Conservation (phyloP, 2,113 vertebrate species). For the Lynx canadensis region DNA sequence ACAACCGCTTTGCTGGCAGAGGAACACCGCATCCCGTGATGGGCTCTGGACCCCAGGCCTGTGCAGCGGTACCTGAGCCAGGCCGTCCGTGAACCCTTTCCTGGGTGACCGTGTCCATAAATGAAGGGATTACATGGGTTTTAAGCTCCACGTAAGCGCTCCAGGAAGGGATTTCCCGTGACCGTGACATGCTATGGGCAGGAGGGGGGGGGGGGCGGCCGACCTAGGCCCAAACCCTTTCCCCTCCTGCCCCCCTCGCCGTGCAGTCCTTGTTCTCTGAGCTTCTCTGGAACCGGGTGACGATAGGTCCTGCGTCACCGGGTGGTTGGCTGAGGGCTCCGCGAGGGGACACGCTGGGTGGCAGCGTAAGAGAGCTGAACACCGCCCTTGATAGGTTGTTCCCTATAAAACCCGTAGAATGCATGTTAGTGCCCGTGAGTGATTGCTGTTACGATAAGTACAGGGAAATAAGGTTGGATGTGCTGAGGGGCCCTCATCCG, state of each 20-base stretch:
- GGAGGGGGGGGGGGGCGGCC: neutral
- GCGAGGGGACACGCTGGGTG: neutral
- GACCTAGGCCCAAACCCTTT: neutral
- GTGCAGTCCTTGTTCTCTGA: neutral
- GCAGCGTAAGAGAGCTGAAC: neutral
- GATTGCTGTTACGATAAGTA: neutral
- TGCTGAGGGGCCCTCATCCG: neutral
- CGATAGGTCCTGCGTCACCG: rapidly evolving
- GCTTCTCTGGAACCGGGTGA: neutral
- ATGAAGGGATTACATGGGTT: neutral
- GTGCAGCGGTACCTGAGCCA: neutral
- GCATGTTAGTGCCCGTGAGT: neutral
- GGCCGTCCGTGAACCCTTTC: neutral
- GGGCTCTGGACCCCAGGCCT: neutral
- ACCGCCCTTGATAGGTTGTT: neutral
- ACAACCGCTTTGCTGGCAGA: neutral
- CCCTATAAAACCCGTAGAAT: neutral
- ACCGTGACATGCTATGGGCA: neutral
- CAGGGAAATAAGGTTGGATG: neutral
- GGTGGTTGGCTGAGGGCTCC: neutral
- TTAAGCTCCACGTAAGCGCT: conserved; percentile 14
- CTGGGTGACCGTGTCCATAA: neutral
- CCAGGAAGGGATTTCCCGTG: neutral
- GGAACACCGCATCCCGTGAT: neutral
- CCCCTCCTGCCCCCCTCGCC: neutral